These are phyloP conservation scores for Chaenocephalus aceratus DNA, from an alignment of 2,113 vertebrate species.

Conservation along the genomic window DNA sequence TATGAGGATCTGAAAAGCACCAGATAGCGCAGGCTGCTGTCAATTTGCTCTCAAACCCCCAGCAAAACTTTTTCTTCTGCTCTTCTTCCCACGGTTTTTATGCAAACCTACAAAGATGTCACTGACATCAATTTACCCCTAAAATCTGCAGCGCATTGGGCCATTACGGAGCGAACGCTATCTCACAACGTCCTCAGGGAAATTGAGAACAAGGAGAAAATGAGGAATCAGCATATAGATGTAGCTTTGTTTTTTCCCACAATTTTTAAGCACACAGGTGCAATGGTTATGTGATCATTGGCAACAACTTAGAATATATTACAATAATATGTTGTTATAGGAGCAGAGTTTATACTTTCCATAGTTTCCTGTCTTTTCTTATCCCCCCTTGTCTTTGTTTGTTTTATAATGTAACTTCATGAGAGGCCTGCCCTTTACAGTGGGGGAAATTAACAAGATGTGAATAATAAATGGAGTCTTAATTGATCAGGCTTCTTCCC, in stretches of 20 bases:
- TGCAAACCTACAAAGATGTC: conserved; percentile 73
- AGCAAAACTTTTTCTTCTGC: conserved; percentile 56
- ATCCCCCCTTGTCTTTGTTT: conserved; percentile 12
- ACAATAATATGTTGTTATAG: conserved; percentile 43
- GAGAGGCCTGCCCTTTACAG: conserved; percentile 32
- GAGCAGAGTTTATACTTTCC: conserved; percentile 19
- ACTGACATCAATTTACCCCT: conserved; percentile 81
- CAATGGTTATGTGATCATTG: conserved; percentile 45
- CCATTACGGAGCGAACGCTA: conserved; percentile 60
- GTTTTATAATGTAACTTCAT: conserved; percentile 39
- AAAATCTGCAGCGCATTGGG: conserved; percentile 59
- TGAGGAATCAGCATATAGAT: conserved; percentile 72
- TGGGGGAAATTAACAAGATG: conserved; percentile 55
- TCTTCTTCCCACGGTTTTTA: conserved; percentile 72
- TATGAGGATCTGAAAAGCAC: conserved; percentile 56
- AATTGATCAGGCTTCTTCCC: conserved; percentile 69
- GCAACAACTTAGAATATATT: conserved; percentile 49
- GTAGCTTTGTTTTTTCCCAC: conserved; percentile 46
- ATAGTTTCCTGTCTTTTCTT: not conserved
- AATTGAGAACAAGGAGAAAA: conserved; percentile 51
- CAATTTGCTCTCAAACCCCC: conserved; percentile 58
- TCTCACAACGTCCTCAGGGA: conserved; percentile 58
- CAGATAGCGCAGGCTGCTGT: conserved; percentile 58
- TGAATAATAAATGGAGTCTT: conserved; percentile 75
- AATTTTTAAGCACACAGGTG: conserved; percentile 50